A percentile compares a stretch with the other conserved stretches of the same genome.
These are phyloP conservation scores for Microctenopoma lineatum DNA, from an alignment of 2,797 vertebrate species.

Conservation along the genomic window DNA sequence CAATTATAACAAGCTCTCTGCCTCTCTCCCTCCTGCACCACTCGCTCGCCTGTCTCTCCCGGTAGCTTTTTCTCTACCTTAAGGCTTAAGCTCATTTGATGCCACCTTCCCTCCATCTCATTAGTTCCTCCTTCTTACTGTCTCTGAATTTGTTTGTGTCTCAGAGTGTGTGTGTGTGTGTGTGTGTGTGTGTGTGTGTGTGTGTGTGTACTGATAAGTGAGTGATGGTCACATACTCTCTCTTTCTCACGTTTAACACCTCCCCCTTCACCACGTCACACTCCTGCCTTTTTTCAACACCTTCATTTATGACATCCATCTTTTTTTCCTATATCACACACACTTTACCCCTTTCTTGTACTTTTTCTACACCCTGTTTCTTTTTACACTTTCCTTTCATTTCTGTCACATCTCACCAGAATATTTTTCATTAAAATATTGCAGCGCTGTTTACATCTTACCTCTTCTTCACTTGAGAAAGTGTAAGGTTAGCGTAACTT, in stretches of 20 bases:
- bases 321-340: slow-evolving; percentile 24
- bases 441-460: slow-evolving; percentile 35
- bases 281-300: slow-evolving; percentile 39
- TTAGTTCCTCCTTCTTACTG: slow-evolving; percentile 38
- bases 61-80: slow-evolving; percentile 30
- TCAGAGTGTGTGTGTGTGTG: neutral
- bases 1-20: slow-evolving; percentile 71
- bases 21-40: slow-evolving; percentile 8
- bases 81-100: slow-evolving; percentile 30
- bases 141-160: slow-evolving; percentile 46
- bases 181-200: neutral
- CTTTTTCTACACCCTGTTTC: slow-evolving; percentile 24
- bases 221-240: slow-evolving; percentile 33
- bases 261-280: slow-evolving; percentile 40
- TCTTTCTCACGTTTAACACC: slow-evolving; percentile 54
- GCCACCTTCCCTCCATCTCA: slow-evolving; percentile 45
- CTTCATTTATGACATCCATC: slow-evolving; percentile 49
- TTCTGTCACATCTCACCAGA: slow-evolving; percentile 32
- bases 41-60: slow-evolving; percentile 14
- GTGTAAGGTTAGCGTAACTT: no score
- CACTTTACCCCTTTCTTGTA: neutral
- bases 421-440: slow-evolving; percentile 41
- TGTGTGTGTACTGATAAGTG: slow-evolving; percentile 29
- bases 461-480: slow-evolving; percentile 16
- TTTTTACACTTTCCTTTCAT: slow-evolving; percentile 37